A percentile compares a stretch with the other conserved stretches of the same genome.
Evolutionary conservation across 2,113 vertebrate species (phyloP).

Genomic region (Amphilophus citrinellus): DNA sequence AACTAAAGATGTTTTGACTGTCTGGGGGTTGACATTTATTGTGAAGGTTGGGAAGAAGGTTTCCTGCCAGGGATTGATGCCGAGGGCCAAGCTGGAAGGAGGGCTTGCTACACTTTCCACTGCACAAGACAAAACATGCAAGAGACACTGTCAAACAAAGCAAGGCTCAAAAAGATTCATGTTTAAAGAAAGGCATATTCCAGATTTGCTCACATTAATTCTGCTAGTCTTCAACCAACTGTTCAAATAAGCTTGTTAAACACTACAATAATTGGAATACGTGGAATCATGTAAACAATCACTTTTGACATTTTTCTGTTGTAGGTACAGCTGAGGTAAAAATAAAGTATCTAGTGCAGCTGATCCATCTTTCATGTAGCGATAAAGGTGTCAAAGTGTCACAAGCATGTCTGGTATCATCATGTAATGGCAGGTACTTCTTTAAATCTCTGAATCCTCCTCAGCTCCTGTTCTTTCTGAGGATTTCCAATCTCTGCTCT

Average conservation of each 20-base stretch:
- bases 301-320: conserved; percentile 9
- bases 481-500: conserved; percentile 63
- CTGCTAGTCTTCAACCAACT: conserved; percentile 8
- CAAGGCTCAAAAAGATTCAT: conserved; percentile 13
- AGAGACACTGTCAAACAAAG: conserved; percentile 12
- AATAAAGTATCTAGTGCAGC: conserved; percentile 16
- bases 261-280: neutral
- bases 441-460: conserved; percentile 56
- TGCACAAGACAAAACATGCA: conserved; percentile 35
- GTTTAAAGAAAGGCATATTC: conserved; percentile 49
- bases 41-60: conserved; percentile 62
- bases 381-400: conserved; percentile 55
- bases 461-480: conserved; percentile 34
- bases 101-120: conserved; percentile 12
- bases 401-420: conserved; percentile 34
- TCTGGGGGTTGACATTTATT: conserved; percentile 68
- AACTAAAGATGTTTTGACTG: conserved; percentile 66
- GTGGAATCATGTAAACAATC: conserved; percentile 28
- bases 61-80: conserved; percentile 58
- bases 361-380: conserved; percentile 28
- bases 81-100: conserved; percentile 20
- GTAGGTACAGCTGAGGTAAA: conserved; percentile 5
- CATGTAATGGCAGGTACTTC: conserved; percentile 37
- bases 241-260: neutral
- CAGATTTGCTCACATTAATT: conserved; percentile 49